Conservation (phyloP, 2,113 vertebrate genomes). For the Helogale parvula region DNA sequence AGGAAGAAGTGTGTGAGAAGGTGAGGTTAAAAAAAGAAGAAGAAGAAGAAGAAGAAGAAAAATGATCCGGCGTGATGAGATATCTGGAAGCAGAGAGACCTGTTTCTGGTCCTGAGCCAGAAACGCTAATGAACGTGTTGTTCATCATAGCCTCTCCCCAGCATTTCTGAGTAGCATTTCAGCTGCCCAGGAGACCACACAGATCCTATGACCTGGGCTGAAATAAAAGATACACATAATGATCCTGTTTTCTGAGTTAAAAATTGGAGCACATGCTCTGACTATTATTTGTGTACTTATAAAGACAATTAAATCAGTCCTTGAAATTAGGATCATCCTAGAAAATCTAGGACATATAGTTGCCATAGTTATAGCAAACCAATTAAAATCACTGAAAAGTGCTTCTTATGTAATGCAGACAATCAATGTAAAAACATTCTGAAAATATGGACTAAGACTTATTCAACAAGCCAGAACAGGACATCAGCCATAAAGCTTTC, state of each 20-base stretch:
- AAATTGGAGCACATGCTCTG: conserved; percentile 36
- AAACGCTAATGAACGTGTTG: not conserved
- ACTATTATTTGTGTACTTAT: conserved; percentile 64
- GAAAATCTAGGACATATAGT: conserved; percentile 72
- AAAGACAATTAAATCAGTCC: conserved; percentile 62
- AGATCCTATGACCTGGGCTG: not conserved
- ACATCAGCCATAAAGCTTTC: not conserved
- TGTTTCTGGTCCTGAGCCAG: not conserved
- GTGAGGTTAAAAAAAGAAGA: not conserved
- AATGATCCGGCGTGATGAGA: not conserved
- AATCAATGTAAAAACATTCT: not conserved
- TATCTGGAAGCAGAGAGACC: not conserved
- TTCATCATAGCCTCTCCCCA: not conserved
- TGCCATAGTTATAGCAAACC: conserved; percentile 69
- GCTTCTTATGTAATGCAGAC: not conserved
- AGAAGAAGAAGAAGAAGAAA: not conserved
- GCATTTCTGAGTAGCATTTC: not conserved
- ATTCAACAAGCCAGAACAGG: not conserved
- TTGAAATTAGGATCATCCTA: conserved; percentile 62
- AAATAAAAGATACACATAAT: not conserved
- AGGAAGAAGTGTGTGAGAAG: not conserved
- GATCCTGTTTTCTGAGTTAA: conserved; percentile 47
- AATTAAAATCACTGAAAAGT: conserved; percentile 56
- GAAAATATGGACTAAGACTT: conserved; percentile 22
- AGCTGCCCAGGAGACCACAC: not conserved